Conservation (phyloP, 1,140 invertebrate genomes). For the Drosophila auraria region DNA sequence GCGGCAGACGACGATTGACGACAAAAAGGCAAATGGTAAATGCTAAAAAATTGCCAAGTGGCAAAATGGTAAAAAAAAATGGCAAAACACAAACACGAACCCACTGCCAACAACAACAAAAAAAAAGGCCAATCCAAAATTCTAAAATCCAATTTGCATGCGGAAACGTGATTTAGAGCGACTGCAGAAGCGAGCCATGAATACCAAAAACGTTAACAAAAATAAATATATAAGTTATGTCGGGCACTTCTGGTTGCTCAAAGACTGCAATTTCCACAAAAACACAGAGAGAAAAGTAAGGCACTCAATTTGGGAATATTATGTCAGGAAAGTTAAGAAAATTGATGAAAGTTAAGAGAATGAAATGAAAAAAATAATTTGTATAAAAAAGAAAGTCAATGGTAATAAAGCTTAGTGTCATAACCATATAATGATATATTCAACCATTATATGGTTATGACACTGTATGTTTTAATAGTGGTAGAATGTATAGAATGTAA, state of each 20-base stretch:
- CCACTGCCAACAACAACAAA: slow-evolving; percentile 4
- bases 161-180: slow-evolving; percentile 63
- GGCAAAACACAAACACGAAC: slow-evolving; percentile 8
- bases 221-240: too few species aligned
- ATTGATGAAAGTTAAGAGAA: too few species aligned
- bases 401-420: too few species aligned
- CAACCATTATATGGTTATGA: too few species aligned
- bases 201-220: slow-evolving; percentile 47
- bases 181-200: slow-evolving; percentile 41
- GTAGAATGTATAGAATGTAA: too few species aligned
- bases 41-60: slow-evolving; percentile 20
- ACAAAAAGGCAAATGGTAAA: slow-evolving; percentile 48
- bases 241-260: not conserved
- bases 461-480: too few species aligned
- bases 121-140: slow-evolving; percentile 9
- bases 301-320: not conserved
- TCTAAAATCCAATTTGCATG: slow-evolving; percentile 45
- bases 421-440: too few species aligned
- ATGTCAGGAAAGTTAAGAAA: too few species aligned
- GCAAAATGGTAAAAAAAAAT: slow-evolving; percentile 21
- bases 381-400: too few species aligned
- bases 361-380: too few species aligned
- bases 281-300: slow-evolving; percentile 5
- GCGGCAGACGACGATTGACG: slow-evolving; percentile 56
- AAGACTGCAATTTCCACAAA: not conserved